Evolutionary conservation across 2,113 vertebrate genomes (phyloP).

Genomic region (Hypomesus transpacificus): DNA sequence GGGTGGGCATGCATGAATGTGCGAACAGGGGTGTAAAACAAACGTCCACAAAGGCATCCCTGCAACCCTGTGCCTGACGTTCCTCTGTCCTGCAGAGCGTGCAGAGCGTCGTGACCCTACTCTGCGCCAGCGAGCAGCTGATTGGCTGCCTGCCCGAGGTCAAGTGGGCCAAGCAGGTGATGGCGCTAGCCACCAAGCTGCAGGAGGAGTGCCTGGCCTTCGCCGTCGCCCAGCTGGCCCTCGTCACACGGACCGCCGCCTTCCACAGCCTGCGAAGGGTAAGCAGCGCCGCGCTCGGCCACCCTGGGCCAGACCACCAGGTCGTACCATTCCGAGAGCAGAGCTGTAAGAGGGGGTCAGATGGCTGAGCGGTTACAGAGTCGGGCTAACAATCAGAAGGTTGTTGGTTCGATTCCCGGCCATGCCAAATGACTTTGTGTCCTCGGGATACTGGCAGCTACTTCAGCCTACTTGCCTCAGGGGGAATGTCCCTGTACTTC

Average conservation of each 20-base stretch:
- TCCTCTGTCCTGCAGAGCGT: constrained; percentile 70
- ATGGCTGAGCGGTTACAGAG: no score
- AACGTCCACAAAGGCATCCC: no score
- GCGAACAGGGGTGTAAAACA: no score
- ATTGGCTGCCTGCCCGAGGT: constrained; percentile 85
- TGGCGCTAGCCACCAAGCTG: constrained; percentile 75
- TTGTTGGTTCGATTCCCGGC: no score
- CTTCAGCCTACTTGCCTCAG: no score
- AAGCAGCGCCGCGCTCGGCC: constrained; percentile 23
- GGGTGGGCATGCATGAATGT: no score
- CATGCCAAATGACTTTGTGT: no score
- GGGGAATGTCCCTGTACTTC: no score
- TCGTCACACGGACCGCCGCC: constrained; percentile 74
- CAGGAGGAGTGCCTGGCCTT: constrained; percentile 80
- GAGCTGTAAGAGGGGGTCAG: no score
- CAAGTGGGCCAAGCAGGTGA: constrained; percentile 85
- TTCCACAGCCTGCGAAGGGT: constrained; percentile 83
- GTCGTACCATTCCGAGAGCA: not conserved
- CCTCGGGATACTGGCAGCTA: no score
- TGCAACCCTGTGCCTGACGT: not conserved
- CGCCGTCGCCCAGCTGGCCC: constrained; percentile 79
- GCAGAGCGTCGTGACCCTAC: constrained; percentile 77
- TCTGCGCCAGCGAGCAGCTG: constrained; percentile 85
- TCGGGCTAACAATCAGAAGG: no score
- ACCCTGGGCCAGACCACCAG: not conserved